These are phyloP conservation scores for Philaenus spumarius DNA, from an alignment of 1,140 invertebrate genomes.

Conservation along the genomic window DNA sequence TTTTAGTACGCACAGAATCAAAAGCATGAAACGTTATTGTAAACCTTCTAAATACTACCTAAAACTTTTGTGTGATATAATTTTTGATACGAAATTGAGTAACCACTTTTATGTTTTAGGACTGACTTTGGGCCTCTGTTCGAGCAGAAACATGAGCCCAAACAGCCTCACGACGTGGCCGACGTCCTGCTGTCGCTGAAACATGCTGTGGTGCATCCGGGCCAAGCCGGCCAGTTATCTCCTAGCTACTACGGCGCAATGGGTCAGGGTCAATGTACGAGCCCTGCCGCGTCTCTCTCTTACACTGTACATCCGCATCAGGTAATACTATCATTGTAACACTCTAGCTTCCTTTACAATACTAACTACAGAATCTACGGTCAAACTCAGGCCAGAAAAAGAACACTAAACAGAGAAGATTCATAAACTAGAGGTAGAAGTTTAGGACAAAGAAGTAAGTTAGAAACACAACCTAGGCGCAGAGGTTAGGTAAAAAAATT, in stretches of 20 bases:
- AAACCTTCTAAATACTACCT: too few species aligned
- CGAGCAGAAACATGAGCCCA: slow-evolving; percentile 6
- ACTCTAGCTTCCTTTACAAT: too few species aligned
- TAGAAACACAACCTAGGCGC: slow-evolving; percentile 7
- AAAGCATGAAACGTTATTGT: too few species aligned
- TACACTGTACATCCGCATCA: slow-evolving; percentile 45
- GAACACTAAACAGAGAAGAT: background rate
- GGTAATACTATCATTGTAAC: slow-evolving; percentile 28
- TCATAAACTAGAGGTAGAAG: background rate
- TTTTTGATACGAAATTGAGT: too few species aligned
- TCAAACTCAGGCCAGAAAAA: slow-evolving; percentile 14
- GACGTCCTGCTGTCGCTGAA: slow-evolving; percentile 80
- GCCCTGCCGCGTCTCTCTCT: slow-evolving; percentile 41
- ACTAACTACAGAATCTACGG: too few species aligned
- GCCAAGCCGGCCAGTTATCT: slow-evolving; percentile 40
- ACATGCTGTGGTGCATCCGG: slow-evolving; percentile 78
- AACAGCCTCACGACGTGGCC: slow-evolving; percentile 56
- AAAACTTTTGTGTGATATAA: too few species aligned
- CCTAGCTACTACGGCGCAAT: slow-evolving; percentile 26
- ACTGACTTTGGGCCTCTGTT: slow-evolving; percentile 17
- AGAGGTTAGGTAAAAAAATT: too few species aligned
- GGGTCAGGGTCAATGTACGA: slow-evolving; percentile 34
- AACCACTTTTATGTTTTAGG: too few species aligned
- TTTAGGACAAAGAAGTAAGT: too few species aligned
- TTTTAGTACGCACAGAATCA: too few species aligned